Conservation (phyloP, 1,140 invertebrate species). For the Drosophila ironensis region DNA sequence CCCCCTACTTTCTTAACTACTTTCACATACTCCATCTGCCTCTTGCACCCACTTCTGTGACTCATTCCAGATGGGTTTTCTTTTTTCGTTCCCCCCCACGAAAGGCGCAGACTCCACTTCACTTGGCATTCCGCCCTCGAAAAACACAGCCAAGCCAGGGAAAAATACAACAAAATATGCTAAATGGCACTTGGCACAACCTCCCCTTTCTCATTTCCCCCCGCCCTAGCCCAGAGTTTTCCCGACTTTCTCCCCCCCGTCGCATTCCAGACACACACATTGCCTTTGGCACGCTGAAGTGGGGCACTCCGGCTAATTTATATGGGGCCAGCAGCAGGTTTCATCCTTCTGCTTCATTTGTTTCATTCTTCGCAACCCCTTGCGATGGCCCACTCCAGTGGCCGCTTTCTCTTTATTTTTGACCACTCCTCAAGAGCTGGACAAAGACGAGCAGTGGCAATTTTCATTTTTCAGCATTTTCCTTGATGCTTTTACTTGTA, state of each 20-base stretch:
- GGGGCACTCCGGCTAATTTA: slow-evolving; percentile 68
- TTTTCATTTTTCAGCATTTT: slow-evolving; percentile 18
- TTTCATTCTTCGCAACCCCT: slow-evolving; percentile 1
- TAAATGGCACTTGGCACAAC: slow-evolving; percentile 68
- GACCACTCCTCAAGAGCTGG: slow-evolving; percentile 33
- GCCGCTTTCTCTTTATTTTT: slow-evolving; percentile 2
- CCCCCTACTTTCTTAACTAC: slow-evolving; percentile 1
- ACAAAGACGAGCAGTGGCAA: slow-evolving; percentile 34
- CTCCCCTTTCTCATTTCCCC: background rate
- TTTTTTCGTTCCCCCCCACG: background rate
- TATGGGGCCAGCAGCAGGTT: slow-evolving; percentile 45
- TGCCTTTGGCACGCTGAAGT: slow-evolving; percentile 60
- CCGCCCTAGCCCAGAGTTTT: background rate
- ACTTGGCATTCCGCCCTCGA: slow-evolving; percentile 10
- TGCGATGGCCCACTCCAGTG: background rate
- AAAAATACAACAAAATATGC: slow-evolving; percentile 52
- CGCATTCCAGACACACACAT: slow-evolving; percentile 19
- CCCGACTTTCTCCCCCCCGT: background rate
- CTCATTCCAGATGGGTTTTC: slow-evolving; percentile 13
- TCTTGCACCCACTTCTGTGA: background rate
- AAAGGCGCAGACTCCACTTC: slow-evolving; percentile 31
- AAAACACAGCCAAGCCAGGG: background rate
- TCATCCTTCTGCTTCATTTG: slow-evolving; percentile 44
- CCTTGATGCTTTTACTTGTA: slow-evolving; percentile 27
- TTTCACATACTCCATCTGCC: slow-evolving; percentile 12